Evolutionary conservation across 2,888 invertebrate species (phyloP), one percentile per base, ranked within the genome.

Genomic region (Drosophila recens): DNA sequence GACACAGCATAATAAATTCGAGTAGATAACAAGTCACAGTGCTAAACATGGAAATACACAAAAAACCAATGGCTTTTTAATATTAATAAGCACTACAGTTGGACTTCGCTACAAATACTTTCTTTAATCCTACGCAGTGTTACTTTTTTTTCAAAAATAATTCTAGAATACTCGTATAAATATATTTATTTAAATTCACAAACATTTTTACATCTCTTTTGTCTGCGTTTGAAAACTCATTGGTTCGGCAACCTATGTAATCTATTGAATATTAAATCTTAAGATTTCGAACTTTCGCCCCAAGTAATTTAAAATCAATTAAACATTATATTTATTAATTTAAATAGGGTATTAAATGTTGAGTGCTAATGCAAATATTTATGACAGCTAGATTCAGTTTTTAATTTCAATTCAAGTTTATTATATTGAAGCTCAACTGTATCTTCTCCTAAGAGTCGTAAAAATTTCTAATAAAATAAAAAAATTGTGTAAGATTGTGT

Each of bases 1-100:
- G 72, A 53, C 77, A 72, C 45, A 48, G 46, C 54, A 70, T 59
- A 45, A 63, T 59, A 72, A 42, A 42, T 42, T 53, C 49, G 34
- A 27, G 17, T 27, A 48, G 33, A 67, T 53, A 54, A 59, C 36
- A 67, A 54, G 43, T 23, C 46, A 46, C 36, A 13, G 27, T 40
- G 52, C 56, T 42, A 15, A 68, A 58, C 57, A 61, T 59, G 38
- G 38, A 53, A 67, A 74, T 40, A 15, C 27, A 27, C n/a, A 23
- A 65, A 48, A n/a, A 52, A 61, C 30, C 6, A n/a, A n/a, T n/a
- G n/a, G 38, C n/a, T n/a, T 8, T n/a, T 38, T 2, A 38, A n/a
- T n/a, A 38, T n/a, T n/a, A 38, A 38, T 38, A 4, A 6, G n/a
- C 38, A n/a, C 1, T 17, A 49, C 38, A 49, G 38, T 27, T 3